phyloP scores from a whole-genome alignment of 2,797 vertebrate genomes.

The Benthosema pterotum region DNA sequence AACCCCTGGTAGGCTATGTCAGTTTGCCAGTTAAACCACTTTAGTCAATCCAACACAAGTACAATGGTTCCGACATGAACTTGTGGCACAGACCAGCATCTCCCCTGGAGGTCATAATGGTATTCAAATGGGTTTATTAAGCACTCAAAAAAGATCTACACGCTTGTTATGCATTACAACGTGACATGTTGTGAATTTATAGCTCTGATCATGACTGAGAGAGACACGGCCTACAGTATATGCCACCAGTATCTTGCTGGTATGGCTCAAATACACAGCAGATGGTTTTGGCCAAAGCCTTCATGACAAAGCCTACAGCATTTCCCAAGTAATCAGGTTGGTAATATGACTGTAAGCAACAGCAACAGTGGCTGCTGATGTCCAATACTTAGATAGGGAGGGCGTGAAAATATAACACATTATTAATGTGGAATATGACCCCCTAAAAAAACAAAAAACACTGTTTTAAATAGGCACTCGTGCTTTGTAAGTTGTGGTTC shows the following conservation, averaged over 20 bases:
- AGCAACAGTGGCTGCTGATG: too few species aligned
- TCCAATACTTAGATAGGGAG: too few species aligned
- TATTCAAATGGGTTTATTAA: neutral
- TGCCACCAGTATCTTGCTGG: constrained; percentile 24
- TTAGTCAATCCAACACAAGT: neutral
- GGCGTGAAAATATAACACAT: too few species aligned
- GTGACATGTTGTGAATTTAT: neutral
- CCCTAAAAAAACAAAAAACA: too few species aligned
- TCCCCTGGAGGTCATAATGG: constrained; percentile 26
- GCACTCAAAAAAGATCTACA: neutral
- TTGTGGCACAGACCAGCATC: constrained; percentile 11
- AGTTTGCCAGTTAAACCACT: neutral
- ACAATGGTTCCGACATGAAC: neutral
- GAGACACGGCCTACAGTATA: neutral
- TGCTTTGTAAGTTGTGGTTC: too few species aligned
- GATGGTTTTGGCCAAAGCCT: too few species aligned
- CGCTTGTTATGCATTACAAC: neutral
- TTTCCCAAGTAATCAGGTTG: too few species aligned
- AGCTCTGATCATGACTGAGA: neutral
- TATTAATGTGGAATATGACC: too few species aligned
- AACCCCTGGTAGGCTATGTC: neutral
- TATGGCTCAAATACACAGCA: too few species aligned
- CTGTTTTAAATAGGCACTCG: too few species aligned
- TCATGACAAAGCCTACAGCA: too few species aligned
- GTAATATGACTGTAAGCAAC: too few species aligned